Evolutionary conservation across 2,113 vertebrate species (phyloP), one percentile per base, ranked within the genome.

Genomic region (Sterrhoptilus dennistouni): DNA sequence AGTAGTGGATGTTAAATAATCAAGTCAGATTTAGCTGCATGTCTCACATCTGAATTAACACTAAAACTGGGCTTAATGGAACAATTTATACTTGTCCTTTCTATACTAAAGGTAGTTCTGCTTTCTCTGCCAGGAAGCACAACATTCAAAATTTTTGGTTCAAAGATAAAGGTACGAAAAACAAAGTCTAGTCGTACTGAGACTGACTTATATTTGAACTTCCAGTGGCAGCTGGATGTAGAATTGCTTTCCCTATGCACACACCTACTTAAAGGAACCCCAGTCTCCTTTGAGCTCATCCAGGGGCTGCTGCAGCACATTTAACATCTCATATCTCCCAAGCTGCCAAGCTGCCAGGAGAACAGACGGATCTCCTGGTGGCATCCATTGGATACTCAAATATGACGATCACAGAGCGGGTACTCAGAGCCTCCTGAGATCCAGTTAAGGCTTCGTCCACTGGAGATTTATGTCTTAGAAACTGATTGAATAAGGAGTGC

Each of bases 291-390:
- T 8, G 7, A 81, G 23, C 9, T n/a, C 25, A 13, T 28, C 40
- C 61, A 70, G 20, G 27, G 16, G 9, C 12, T 36, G 28, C 53
- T 25, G 12, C 44, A 89, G 24, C 17, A 14, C 33, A 13, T 78
- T 36, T 35, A 45, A 10, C 8, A 19, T 12, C 19, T 47, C n/a
- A 14, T n/a, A n/a, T 69, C 4, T 4, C 14, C 13, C 28, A 23
- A 19, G 63, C 29, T 69, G 15, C 14, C 42, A 83, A 50, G 12
- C 12, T 89, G n/a, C 24, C 42, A 54, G 31, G 52, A 65, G n/a
- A 59, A 66, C 0, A 0, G 38, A 11, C 18, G 52, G 27, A 40
- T 25, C 38, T 59, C 25, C 25, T 31, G 3, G 3, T 44, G 13
- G 12, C 25, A 63, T 12, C 4, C 18, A 33, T 1, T 15, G 8